These are phyloP conservation scores for Holocentrus rufus DNA, from an alignment of 2,797 vertebrate genomes.

Conservation along the genomic window DNA sequence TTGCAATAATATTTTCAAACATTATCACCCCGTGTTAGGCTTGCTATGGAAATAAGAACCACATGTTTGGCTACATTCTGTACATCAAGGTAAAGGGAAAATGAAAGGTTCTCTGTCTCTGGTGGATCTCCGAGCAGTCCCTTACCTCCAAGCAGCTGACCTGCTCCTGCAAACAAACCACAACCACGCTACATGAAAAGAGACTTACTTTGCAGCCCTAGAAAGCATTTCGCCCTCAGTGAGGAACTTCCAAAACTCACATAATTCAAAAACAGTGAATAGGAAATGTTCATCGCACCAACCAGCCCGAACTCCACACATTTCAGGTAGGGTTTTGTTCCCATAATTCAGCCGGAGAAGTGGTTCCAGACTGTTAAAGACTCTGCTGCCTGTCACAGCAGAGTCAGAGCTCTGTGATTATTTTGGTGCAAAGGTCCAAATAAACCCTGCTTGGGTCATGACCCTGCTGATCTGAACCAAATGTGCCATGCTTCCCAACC, in stretches of 20 bases:
- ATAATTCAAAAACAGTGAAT: conserved; percentile 61
- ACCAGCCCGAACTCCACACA: conserved; percentile 21
- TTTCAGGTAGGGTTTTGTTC: conserved; percentile 54
- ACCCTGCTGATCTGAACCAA: conserved; percentile 79
- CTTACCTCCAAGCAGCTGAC: conserved; percentile 61
- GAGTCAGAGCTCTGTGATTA: conserved; percentile 72
- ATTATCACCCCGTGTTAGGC: conserved; percentile 63
- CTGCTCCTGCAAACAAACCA: conserved; percentile 58
- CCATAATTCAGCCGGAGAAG: conserved; percentile 35
- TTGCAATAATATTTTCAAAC: conserved; percentile 54
- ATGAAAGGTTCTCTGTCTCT: conserved; percentile 64
- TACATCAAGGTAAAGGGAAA: conserved; percentile 54
- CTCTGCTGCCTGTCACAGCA: conserved; percentile 61
- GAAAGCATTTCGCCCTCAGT: conserved; percentile 46
- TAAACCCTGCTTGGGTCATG: conserved; percentile 68
- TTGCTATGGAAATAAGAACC: conserved; percentile 65
- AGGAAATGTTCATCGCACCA: conserved; percentile 55
- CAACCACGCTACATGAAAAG: conserved; percentile 46
- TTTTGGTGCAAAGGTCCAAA: conserved; percentile 77
- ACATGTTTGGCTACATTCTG: conserved; percentile 56
- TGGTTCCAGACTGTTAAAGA: conserved; percentile 73
- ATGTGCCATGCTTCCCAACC: conserved; percentile 68
- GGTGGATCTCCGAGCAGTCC: conserved; percentile 68
- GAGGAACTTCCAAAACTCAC: conserved; percentile 48
- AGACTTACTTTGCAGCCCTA: conserved; percentile 43